Base-by-base conservation (phyloP, 1,140 invertebrate genomes). In the Holcopasites calliopsidis region DNA sequence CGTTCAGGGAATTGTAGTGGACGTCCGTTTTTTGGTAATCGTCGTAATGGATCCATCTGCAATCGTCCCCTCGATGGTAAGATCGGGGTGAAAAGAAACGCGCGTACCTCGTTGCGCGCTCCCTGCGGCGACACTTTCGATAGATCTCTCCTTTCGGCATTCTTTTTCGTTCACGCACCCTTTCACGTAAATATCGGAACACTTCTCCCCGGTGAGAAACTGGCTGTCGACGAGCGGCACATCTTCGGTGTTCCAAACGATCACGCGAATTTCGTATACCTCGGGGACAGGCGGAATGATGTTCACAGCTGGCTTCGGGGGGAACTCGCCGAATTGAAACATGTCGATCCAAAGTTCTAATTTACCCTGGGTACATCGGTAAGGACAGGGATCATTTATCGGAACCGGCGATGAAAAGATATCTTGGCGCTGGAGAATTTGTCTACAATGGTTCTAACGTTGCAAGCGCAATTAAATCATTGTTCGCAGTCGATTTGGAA, bases 301-400 rank as follows among this genome's bases (percentile, higher is more conserved):
- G 85, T 97, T 94, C 1, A 97, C 92, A 28, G 95, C 92, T 3
- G 93, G 93, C 71, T 89, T 90, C n/a, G 93, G 92, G 5, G 94
- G 94, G 58, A 93, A 92, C 87, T 91, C 93, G 74, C 93, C 93
- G 70, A 94, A 92, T 23, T 95, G 93, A 88, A 97, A 98, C 91
- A 98, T 95, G 87, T 98, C 97, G 10, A 98, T 92, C 97, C 97
- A 98, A 92, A 98, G 93, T 89, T 97, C 96, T 33, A 98, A 84
- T 92, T 97, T 97, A 21, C 97, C 97, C 95, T 96, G 79, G n/a
- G 54, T n/a, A 47, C 44, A 18, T 47, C 44, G 13, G 44, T n/a
- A 16, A 47, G n/a, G n/a, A n/a, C n/a, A n/a, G n/a, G n/a, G n/a
- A n/a, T n/a, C n/a, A n/a, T n/a, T n/a, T n/a, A n/a, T n/a, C n/a